Conservation (phyloP, 2,113 vertebrate species). For the Myiopsitta monachus region DNA sequence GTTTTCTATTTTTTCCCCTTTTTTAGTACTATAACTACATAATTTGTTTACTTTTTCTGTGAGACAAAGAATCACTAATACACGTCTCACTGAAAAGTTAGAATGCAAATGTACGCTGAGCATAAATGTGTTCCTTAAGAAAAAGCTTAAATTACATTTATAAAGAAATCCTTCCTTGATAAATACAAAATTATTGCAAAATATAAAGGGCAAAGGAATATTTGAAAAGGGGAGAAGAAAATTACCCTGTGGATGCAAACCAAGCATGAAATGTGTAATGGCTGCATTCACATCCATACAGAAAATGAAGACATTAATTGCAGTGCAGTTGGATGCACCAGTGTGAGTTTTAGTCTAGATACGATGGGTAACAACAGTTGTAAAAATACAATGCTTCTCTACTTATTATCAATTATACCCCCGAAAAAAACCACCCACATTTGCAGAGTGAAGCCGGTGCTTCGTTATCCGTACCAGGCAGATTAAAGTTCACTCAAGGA, state of each 20-base stretch:
- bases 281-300: background rate
- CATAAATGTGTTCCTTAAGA: background rate
- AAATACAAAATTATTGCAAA: background rate
- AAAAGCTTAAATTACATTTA: background rate
- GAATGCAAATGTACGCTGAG: background rate
- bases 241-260: background rate
- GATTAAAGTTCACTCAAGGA: background rate
- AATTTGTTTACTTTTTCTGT: background rate
- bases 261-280: background rate
- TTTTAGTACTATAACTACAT: background rate
- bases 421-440: accelerated
- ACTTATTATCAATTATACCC: background rate
- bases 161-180: background rate
- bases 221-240: constrained; percentile 13
- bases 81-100: background rate
- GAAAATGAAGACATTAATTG: constrained; percentile 38
- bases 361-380: background rate
- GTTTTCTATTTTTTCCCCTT: background rate
- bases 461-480: accelerated
- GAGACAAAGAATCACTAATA: background rate
- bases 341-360: background rate
- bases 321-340: background rate
- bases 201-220: background rate
- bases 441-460: background rate
- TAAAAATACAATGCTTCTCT: background rate